Conservation (phyloP, 1,140 invertebrate species). For the Psix sp. region DNA sequence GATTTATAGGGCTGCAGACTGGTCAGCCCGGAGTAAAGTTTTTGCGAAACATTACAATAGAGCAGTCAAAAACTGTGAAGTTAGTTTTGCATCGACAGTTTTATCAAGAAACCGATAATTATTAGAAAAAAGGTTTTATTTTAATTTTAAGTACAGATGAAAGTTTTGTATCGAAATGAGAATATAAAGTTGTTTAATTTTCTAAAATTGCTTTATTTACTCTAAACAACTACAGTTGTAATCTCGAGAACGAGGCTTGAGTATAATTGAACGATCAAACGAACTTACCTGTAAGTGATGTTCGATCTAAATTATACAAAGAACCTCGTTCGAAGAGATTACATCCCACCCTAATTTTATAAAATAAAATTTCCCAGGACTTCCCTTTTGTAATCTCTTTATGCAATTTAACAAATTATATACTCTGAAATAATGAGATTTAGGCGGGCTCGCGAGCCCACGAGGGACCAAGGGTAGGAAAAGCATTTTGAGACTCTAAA, state of each 20-base stretch:
- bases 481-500: constrained; percentile 2
- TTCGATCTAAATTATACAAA: constrained; percentile 7
- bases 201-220: constrained; percentile 2
- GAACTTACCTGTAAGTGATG: constrained; percentile 12
- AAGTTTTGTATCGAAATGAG: not conserved
- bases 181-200: not conserved
- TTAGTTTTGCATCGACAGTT: constrained; percentile 5
- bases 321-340: constrained; percentile 7
- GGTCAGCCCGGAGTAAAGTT: constrained; percentile 5
- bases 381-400: constrained; percentile 2
- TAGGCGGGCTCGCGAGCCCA: not conserved
- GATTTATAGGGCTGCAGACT: constrained; percentile 22
- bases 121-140: not conserved
- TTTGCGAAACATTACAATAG: constrained; percentile 22
- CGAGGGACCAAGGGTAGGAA: not conserved
- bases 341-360: not conserved
- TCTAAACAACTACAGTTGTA: constrained; percentile 1
- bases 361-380: not conserved
- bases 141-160: not conserved
- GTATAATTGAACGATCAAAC: constrained; percentile 9
- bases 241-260: constrained; percentile 5
- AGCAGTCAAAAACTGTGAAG: not conserved
- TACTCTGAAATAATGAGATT: not conserved
- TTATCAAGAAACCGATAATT: constrained; percentile 3
- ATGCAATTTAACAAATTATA: not conserved